Base-by-base conservation (phyloP, 2,797 vertebrate genomes). In the Pelochelys cantorii region DNA sequence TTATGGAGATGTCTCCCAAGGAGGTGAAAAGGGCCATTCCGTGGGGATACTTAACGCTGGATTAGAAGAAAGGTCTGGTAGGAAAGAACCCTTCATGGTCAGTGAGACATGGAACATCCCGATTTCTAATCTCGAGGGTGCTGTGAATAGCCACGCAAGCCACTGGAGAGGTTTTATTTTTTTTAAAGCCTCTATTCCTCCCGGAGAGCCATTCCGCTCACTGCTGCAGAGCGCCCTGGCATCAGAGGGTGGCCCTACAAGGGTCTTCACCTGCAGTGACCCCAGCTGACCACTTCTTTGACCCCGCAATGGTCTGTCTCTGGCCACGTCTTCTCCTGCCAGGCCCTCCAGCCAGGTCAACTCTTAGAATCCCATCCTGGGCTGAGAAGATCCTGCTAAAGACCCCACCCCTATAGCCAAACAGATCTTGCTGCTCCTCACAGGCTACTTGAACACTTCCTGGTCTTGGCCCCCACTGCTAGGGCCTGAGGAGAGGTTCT, bases 161-260 rank as follows among this genome's bases (percentile, higher is more conserved):
- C 82, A 87, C 84, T 83, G 54, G 90, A 95, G 91, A 93, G 71
- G 42, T 37, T 37, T 37, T 37, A 37, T 92, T 78, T 91, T 80
- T 93, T 94, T 88, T 90, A 91, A 92, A 93, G 83, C 86, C 91
- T 88, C 11, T 81, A 94, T 92, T 94, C 87, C 80, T 87, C 92
- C 55, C 31, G 5, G 62, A 10, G n/a, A 34, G 15, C 31, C 4
- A 1, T 20, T 10, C 31, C 31, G n/a, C 8, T n/a, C 62, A 65
- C 62, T 2, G 6, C 14, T n/a, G 62, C 62, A 65, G 31, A 4
- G 17, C 5, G 11, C 59, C 25, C 11, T 60, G 25, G 25, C 11
- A 60, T 60, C 59, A 29, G 11, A 60, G 25, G 25, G 59, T 29
- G 59, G 25, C 25, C 2, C 59, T 60, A 27, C 25, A 27, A 60